Evolutionary conservation across 2,113 vertebrate genomes (phyloP), one percentile per base, ranked within the genome.

Genomic region (Passer montanus): DNA sequence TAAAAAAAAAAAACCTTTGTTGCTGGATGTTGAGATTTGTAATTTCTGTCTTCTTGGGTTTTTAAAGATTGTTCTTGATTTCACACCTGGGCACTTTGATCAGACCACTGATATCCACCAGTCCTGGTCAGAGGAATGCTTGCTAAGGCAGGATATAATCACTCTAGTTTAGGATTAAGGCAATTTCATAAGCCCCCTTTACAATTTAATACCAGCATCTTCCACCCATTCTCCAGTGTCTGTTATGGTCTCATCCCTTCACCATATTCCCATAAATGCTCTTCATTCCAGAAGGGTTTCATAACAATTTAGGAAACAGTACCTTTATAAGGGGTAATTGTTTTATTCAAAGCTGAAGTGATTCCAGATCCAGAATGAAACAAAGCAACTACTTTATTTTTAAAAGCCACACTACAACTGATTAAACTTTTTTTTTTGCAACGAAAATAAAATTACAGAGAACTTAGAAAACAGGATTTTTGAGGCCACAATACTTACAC

Each of bases 311-410:
- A 59, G 67, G 63, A 83, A 90, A 46, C 2, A 10, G 68, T 80
- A 94, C 59, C 72, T 89, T 93, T 85, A 84, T 49, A 79, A 90
- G 94, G 81, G 22, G 21, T 66, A 94, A 87, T 73, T 87, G 82
- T 88, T 93, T 77, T 21, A 83, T 80, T 94, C 2, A 4, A 67
- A 77, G 31, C 33, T 88, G 72, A 95, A 90, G 24, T 44, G 81
- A 86, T 84, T 85, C 75, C 64, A 86, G 78, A 86, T 63, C n/a
- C 79, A 93, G 63, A 93, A 91, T 22, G 23, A 93, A 95, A 92
- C 69, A 94, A 91, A 91, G 52, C 73, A 75, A 82, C 56, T 30
- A 56, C 58, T 75, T 82, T 80, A 49, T 37, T 79, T 28, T 58
- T 75, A 44, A 68, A 30, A 84, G 26, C 60, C 80, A 84, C n/a